Conservation (phyloP, 1,140 invertebrate genomes). For the Calycopis cecrops region DNA sequence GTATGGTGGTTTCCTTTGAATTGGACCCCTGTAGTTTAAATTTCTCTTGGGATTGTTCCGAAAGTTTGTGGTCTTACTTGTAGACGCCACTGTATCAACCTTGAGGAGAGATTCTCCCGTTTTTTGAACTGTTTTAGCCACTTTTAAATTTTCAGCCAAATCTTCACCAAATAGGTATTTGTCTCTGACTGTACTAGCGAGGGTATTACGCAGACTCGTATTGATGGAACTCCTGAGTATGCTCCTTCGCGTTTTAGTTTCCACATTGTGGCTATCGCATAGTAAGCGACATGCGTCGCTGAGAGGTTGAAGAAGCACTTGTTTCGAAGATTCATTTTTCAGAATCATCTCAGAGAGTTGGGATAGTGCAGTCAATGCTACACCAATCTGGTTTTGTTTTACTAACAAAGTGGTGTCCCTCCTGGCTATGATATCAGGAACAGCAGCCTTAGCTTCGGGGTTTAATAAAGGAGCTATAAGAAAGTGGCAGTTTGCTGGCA, state of each 20-base stretch:
- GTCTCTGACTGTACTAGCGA: background rate
- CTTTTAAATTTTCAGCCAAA: background rate
- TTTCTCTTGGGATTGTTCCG: background rate
- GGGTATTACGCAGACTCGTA: background rate
- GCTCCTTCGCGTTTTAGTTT: background rate
- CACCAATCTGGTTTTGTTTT: background rate
- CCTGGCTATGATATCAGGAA: background rate
- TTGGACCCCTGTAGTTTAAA: background rate
- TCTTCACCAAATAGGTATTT: background rate
- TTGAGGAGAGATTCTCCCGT: background rate
- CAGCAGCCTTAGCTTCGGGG: slow-evolving; percentile 8
- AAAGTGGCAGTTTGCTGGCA: slow-evolving; percentile 8
- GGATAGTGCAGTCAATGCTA: background rate
- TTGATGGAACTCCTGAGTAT: background rate
- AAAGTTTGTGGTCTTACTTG: background rate
- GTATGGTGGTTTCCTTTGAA: background rate
- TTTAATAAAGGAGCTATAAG: slow-evolving; percentile 4
- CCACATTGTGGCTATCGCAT: background rate
- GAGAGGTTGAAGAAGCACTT: background rate
- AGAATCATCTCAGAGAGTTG: background rate
- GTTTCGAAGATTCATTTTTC: background rate
- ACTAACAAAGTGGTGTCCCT: background rate
- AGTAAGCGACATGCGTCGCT: background rate
- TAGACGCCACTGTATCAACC: background rate
- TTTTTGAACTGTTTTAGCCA: slow-evolving; percentile 3